Conservation (phyloP, 2,113 vertebrate species). For the Laterallus jamaicensis region DNA sequence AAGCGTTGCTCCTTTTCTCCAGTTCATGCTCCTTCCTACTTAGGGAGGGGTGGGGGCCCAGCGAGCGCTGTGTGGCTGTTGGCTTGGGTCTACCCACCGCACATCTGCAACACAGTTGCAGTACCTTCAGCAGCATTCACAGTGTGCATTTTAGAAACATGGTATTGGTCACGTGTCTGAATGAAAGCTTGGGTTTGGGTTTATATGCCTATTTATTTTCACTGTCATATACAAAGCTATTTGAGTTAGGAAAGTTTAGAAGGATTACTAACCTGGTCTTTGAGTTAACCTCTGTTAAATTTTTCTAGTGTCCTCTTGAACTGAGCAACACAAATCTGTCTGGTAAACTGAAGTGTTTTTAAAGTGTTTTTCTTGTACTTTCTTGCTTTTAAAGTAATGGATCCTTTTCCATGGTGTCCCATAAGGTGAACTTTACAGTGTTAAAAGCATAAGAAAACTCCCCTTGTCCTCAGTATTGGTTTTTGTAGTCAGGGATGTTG, state of each 20-base stretch:
- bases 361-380: neutral
- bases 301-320: neutral
- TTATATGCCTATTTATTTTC: neutral
- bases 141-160: neutral
- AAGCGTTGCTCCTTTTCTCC: neutral
- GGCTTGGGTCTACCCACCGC: accelerated
- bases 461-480: neutral
- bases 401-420: neutral
- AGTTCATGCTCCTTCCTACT: neutral
- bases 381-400: neutral
- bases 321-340: neutral
- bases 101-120: neutral
- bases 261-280: neutral
- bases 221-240: neutral
- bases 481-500: neutral
- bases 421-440: neutral
- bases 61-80: neutral
- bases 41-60: neutral
- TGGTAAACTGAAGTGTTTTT: neutral
- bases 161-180: neutral
- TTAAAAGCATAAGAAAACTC: neutral
- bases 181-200: neutral
- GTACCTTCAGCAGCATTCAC: neutral
- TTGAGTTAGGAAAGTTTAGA: neutral
- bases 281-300: neutral